These are phyloP conservation scores for Philypnodon macrostomus DNA, from an alignment of 2,797 vertebrate genomes.

Conservation along the genomic window DNA sequence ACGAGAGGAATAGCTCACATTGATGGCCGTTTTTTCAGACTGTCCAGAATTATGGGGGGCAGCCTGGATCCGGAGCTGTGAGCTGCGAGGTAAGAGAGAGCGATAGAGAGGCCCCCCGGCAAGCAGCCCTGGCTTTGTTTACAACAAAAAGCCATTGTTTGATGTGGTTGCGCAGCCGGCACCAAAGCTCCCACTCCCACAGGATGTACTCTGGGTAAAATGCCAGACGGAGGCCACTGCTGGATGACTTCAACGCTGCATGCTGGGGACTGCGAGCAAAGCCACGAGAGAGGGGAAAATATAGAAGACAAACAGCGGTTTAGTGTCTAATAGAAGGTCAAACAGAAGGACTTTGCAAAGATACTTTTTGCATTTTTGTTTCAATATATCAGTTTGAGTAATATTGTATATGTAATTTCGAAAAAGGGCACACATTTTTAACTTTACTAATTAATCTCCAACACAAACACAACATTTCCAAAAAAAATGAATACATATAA, in stretches of 20 bases:
- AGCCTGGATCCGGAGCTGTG: slow-evolving; percentile 50
- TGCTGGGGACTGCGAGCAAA: slow-evolving; percentile 51
- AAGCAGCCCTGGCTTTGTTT: slow-evolving; percentile 83
- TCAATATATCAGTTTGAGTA: slow-evolving; percentile 8
- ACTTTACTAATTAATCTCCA: too few relatives aligned
- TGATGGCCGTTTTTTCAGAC: slow-evolving; percentile 69
- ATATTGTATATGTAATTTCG: not conserved
- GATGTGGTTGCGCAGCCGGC: slow-evolving; percentile 77
- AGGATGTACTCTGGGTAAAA: slow-evolving; percentile 81
- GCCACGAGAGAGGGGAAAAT: slow-evolving; percentile 46
- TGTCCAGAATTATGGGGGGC: slow-evolving; percentile 59
- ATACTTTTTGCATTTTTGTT: slow-evolving; percentile 18
- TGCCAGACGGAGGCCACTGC: slow-evolving; percentile 77
- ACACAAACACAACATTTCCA: too few relatives aligned
- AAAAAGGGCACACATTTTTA: not conserved
- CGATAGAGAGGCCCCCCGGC: slow-evolving; percentile 65
- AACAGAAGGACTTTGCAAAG: slow-evolving; percentile 20
- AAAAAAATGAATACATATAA: too few relatives aligned
- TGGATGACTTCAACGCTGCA: slow-evolving; percentile 70
- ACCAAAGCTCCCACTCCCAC: slow-evolving; percentile 79
- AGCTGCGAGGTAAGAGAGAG: slow-evolving; percentile 40
- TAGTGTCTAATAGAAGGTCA: slow-evolving; percentile 24
- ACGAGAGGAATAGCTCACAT: slow-evolving; percentile 47
- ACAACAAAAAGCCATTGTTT: slow-evolving; percentile 85
- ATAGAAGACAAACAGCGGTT: slow-evolving; percentile 59